A percentile compares a stretch with the other conserved stretches of the same genome.
Conservation (phyloP, 2,797 vertebrate genomes). For the Ambastaia sidthimunki region DNA sequence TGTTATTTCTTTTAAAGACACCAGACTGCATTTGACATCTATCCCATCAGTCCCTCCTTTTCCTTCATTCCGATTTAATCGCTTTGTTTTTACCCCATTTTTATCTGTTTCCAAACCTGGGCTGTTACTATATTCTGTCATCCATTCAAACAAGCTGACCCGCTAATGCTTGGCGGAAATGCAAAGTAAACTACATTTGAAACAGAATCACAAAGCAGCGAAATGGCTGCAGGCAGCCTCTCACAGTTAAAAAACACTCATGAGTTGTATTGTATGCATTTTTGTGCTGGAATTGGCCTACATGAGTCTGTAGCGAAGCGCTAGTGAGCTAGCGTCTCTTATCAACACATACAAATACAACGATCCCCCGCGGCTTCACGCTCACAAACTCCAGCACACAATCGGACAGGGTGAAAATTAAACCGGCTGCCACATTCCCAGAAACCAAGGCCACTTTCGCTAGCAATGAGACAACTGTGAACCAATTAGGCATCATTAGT, state of each 20-base stretch:
- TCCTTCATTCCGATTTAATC: neutral
- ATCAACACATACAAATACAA: constrained; percentile 56
- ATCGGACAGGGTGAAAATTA: constrained; percentile 61
- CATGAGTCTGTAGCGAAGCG: constrained; percentile 46
- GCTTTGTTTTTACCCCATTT: neutral
- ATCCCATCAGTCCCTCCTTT: neutral
- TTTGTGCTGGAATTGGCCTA: constrained; percentile 38
- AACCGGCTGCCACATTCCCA: constrained; percentile 69
- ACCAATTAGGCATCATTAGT: constrained; percentile 75
- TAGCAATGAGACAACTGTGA: constrained; percentile 64
- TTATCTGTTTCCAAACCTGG: constrained; percentile 6
- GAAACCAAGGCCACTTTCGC: constrained; percentile 68
- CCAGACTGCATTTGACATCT: constrained; percentile 8
- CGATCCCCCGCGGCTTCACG: constrained; percentile 46
- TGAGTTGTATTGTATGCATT: constrained; percentile 22
- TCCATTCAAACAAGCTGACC: constrained; percentile 3
- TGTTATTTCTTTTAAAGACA: constrained; percentile 11
- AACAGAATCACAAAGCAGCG: constrained; percentile 6
- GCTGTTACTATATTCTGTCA: constrained; percentile 16
- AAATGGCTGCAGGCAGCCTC: constrained; percentile 16
- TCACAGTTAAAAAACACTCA: neutral
- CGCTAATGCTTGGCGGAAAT: neutral
- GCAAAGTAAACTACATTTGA: constrained; percentile 15
- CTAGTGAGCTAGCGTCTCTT: constrained; percentile 66
- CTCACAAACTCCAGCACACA: constrained; percentile 50